phyloP scores from a whole-genome alignment of 92 coral and sea anemone genomes.

The Scolanthus callimorphus region DNA sequence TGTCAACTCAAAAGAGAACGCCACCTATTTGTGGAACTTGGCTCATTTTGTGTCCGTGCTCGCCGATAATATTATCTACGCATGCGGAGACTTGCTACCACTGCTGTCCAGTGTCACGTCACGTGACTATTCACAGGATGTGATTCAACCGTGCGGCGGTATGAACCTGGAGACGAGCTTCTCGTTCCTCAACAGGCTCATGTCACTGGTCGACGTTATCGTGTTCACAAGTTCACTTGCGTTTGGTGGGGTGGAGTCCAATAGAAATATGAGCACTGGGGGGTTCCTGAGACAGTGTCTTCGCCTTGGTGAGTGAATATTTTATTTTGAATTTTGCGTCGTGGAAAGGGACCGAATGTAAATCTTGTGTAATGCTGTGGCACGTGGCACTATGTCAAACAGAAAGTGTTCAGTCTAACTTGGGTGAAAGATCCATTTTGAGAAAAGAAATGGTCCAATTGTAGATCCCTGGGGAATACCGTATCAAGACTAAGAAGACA shows the following conservation, averaged over 20 bases:
- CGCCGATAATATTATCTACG: constrained; percentile 95
- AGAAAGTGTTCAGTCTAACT: too few relatives aligned
- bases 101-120: constrained; percentile 95
- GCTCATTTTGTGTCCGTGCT: constrained; percentile 96
- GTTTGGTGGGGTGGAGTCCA: constrained; percentile 93
- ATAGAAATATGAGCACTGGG: constrained; percentile 89
- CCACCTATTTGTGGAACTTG: constrained; percentile 87
- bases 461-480: too few relatives aligned
- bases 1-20: constrained; percentile 94
- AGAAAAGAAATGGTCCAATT: too few relatives aligned
- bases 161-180: constrained; percentile 97
- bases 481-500: too few relatives aligned
- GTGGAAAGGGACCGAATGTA: too few relatives aligned
- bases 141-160: constrained; percentile 99
- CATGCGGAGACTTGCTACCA: constrained; percentile 97
- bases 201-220: constrained; percentile 94
- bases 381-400: too few relatives aligned
- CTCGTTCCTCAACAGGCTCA: constrained; percentile 95
- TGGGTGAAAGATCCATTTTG: too few relatives aligned
- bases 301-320: constrained; percentile 86
- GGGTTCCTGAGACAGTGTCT: constrained; percentile 96
- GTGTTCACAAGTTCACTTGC: constrained; percentile 97
- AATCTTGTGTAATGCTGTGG: too few relatives aligned
- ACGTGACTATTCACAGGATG: constrained; percentile 98
- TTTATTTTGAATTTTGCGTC: too few relatives aligned